Conservation (phyloP, 2,113 vertebrate species). For the Corvus cornix region DNA sequence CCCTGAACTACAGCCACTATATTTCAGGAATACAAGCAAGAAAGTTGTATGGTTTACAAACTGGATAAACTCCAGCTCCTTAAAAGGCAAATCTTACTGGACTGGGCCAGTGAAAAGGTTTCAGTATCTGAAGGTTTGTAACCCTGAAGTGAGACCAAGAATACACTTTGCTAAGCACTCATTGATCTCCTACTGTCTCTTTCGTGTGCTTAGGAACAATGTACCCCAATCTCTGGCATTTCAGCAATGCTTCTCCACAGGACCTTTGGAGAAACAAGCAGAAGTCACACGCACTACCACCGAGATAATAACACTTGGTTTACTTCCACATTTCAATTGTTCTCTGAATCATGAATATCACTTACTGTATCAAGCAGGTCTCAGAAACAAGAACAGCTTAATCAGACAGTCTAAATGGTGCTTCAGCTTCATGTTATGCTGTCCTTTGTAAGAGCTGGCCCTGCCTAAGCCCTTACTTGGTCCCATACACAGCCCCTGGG, state of each 20-base stretch:
- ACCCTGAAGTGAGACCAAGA: background rate
- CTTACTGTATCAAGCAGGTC: background rate
- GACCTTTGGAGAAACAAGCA: background rate
- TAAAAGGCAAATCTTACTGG: background rate
- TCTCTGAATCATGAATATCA: background rate
- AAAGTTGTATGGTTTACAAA: background rate
- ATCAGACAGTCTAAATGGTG: background rate
- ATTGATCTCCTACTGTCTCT: background rate
- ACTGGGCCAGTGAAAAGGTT: background rate
- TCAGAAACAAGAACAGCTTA: background rate
- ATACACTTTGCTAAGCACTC: background rate
- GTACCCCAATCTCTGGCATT: background rate
- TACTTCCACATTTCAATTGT: background rate
- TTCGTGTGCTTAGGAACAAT: background rate
- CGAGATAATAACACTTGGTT: background rate
- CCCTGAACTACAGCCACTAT: background rate
- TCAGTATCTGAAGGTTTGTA: background rate
- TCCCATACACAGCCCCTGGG: fast-evolving
- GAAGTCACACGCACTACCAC: background rate
- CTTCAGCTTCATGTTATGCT: background rate
- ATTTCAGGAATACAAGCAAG: background rate
- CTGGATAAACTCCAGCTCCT: background rate
- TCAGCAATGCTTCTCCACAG: background rate
- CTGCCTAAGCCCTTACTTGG: background rate
- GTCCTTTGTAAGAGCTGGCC: background rate